These are phyloP conservation scores for Aplocera efformata DNA, from an alignment of 2,888 invertebrate genomes.

Conservation along the genomic window DNA sequence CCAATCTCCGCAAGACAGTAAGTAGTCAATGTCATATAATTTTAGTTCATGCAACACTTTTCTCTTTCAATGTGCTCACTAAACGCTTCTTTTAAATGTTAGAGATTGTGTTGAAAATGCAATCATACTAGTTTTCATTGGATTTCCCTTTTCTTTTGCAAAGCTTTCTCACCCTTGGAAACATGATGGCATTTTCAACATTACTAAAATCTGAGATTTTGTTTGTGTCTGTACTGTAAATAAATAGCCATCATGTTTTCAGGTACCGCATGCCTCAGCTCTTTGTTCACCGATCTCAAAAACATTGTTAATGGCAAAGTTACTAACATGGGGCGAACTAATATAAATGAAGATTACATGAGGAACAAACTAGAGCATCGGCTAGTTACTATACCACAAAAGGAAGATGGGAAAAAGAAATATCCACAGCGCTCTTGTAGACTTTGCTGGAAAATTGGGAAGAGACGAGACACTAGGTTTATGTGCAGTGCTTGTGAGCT, in stretches of 20 bases:
- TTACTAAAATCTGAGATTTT: slow-evolving; percentile 38
- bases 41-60: neutral
- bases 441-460: slow-evolving; percentile 74
- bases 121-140: slow-evolving; percentile 67
- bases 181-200: slow-evolving; percentile 81
- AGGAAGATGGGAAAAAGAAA: slow-evolving; percentile 78
- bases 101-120: slow-evolving; percentile 79
- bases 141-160: slow-evolving; percentile 65
- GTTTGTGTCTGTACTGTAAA: slow-evolving; percentile 37
- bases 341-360: slow-evolving; percentile 52
- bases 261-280: slow-evolving; percentile 74
- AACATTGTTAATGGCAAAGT: slow-evolving; percentile 75
- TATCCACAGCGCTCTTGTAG: slow-evolving; percentile 77
- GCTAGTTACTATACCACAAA: slow-evolving; percentile 75
- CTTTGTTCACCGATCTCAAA: slow-evolving; percentile 76
- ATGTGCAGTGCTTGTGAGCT: slow-evolving; percentile 75
- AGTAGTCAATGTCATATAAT: slow-evolving; percentile 38
- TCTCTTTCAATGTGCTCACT: slow-evolving; percentile 5
- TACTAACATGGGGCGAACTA: slow-evolving; percentile 56
- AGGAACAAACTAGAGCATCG: slow-evolving; percentile 62
- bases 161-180: slow-evolving; percentile 65
- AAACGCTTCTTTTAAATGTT: neutral
- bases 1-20: slow-evolving; percentile 72
- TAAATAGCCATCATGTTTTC: slow-evolving; percentile 81
- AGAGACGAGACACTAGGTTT: slow-evolving; percentile 71